Base-by-base conservation (phyloP, 2,113 vertebrate species). In the Oncorhynchus nerka region DNA sequence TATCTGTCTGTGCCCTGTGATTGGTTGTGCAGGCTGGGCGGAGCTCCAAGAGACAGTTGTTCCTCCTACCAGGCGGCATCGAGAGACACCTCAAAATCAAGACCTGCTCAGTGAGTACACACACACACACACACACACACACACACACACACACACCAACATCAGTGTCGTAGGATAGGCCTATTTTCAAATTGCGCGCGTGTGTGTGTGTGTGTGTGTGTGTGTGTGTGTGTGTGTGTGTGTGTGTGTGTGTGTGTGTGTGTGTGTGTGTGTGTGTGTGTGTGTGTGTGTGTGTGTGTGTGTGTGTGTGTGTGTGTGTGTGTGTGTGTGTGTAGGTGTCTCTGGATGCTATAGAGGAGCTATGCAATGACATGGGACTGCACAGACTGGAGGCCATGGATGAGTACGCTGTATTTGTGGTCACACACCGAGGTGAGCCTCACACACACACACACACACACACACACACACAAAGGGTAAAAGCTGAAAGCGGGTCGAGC, bases 51-150 rank as follows among this genome's bases (percentile, higher is more conserved):
- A 95, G 97, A 57, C 98, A 99, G 85, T 93, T 99, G 64, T 96
- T 99, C 74, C 93, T 98, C 81, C 93, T 99, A 86, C 97, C 98
- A 0, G 98, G 98, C 0, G 96, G 96, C 69, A 94, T 97, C 0
- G 97, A 99, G 81, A 93, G 95, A 62, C 97, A 98, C 77, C 90
- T 98, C 67, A 99, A 99, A 91, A 97, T 99, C 91, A 99, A 96
- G 89, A 99, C 97, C 0, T 99, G 97, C 86, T 97, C 97, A 1
- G 98, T 99, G 82, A 94, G 94, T 88, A 4, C 51, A 26, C 39
- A 70, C 15, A n/a, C 30, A 32, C 30, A 32, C 32, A 69, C 32
- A 45, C 30, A 69, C 68, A 20, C 30, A 32, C 30, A 5, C 30
- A 5, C 30, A 30, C 30, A 5, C 30, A 4, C 51, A 26, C 39